These are phyloP conservation scores for Onychostruthus taczanowskii DNA, from an alignment of 2,113 vertebrate species.

Conservation along the genomic window DNA sequence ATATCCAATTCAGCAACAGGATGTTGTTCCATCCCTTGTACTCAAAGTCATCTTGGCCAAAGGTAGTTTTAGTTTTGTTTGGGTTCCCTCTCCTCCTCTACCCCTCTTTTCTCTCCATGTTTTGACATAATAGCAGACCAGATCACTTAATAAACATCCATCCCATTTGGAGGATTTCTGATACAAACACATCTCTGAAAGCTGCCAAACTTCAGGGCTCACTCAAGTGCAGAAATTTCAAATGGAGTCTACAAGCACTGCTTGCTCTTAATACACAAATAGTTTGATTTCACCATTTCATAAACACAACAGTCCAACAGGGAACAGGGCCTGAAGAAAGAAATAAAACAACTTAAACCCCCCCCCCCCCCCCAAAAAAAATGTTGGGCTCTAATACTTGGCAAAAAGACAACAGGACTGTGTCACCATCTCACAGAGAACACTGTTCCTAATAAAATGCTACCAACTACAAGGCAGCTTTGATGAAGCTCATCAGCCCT, in stretches of 20 bases:
- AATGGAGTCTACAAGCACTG: background rate
- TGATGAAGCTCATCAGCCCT: background rate
- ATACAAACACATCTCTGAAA: background rate
- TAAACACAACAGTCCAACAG: background rate
- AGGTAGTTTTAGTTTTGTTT: background rate
- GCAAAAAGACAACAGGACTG: background rate
- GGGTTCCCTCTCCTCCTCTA: fast-evolving
- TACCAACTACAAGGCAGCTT: background rate
- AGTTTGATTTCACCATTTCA: background rate
- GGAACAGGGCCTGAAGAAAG: background rate
- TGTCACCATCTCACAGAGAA: background rate
- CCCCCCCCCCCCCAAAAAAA: fast-evolving
- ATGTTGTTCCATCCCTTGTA: background rate
- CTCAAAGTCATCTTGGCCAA: background rate
- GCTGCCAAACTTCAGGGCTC: background rate
- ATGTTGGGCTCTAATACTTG: background rate
- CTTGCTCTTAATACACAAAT: background rate
- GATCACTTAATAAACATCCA: background rate
- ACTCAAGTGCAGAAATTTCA: background rate
- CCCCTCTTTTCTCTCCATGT: background rate
- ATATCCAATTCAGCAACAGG: background rate
- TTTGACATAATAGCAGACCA: background rate
- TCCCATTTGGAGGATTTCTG: background rate
- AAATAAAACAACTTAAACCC: background rate
- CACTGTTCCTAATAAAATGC: background rate